Percentiles rank a stretch among this genome's conserved stretches.
Conservation (phyloP, 2,888 invertebrate genomes). For the Clivina fossor region DNA sequence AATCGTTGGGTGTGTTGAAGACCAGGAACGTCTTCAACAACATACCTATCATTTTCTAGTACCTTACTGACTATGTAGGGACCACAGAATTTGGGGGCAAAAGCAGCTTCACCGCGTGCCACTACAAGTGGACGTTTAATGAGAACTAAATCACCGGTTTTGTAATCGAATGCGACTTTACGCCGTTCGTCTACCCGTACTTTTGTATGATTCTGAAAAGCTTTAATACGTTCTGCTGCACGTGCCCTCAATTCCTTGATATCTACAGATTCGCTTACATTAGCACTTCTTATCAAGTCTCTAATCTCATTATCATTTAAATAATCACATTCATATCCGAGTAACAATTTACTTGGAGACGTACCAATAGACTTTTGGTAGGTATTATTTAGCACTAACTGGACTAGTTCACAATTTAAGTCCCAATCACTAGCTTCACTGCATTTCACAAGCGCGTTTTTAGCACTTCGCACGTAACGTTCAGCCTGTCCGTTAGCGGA, state of each 20-base stretch:
- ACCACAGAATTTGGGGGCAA: constrained; percentile 3
- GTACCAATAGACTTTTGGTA: constrained; percentile 6
- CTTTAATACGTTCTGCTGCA: not conserved
- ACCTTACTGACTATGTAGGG: constrained; percentile 3
- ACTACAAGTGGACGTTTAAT: constrained; percentile 1
- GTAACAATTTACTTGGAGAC: constrained; percentile 6
- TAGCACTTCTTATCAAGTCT: not conserved
- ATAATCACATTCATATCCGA: constrained; percentile 14
- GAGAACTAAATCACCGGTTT: not conserved
- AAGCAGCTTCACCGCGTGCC: constrained; percentile 5
- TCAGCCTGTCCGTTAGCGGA: constrained; percentile 42
- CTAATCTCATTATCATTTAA: not conserved
- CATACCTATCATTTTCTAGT: no score
- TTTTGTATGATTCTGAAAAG: not conserved
- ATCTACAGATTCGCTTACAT: not conserved
- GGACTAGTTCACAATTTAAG: constrained; percentile 5
- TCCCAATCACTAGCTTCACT: constrained; percentile 5
- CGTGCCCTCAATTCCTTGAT: constrained; percentile 2
- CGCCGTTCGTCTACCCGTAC: not conserved
- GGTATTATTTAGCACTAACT: constrained; percentile 4
- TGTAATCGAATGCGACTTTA: not conserved
- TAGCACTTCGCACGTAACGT: constrained; percentile 36
- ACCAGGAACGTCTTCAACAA: constrained; percentile 15
- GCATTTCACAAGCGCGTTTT: constrained; percentile 30
- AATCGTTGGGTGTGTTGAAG: no score